phyloP scores from a whole-genome alignment of 2,113 vertebrate species.

The Phoenicopterus ruber region DNA sequence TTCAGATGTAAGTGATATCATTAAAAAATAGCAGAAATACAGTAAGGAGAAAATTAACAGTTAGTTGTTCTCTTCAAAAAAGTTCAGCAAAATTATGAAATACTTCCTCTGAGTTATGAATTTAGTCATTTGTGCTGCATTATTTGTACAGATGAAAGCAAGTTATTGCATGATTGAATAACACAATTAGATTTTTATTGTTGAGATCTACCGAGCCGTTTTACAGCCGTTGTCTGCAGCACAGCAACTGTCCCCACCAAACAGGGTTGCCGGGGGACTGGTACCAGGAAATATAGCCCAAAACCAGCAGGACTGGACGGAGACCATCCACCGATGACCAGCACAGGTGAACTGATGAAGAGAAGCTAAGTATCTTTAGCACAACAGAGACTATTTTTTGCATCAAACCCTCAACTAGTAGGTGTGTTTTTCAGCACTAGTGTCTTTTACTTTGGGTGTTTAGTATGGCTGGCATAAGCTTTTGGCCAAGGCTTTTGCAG shows the following conservation, averaged over 20 bases:
- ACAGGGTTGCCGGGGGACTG: neutral
- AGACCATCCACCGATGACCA: accelerated
- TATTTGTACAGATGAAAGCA: neutral
- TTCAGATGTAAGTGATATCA: constrained; percentile 20
- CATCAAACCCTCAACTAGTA: neutral
- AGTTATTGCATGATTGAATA: neutral
- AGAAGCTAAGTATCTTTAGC: neutral
- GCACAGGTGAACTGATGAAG: neutral
- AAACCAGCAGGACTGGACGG: neutral
- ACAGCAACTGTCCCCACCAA: neutral
- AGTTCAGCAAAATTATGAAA: constrained; percentile 28
- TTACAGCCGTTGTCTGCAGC: neutral
- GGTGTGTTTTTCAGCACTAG: neutral
- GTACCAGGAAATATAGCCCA: neutral
- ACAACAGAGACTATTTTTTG: neutral
- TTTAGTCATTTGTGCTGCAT: neutral
- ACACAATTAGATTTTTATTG: neutral
- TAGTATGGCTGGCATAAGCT: neutral
- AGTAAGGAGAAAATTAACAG: constrained; percentile 20
- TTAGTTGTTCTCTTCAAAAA: neutral
- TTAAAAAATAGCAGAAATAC: constrained; percentile 20
- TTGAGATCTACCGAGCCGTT: neutral
- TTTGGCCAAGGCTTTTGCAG: neutral
- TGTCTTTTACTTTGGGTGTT: neutral
- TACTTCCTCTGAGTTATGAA: neutral